These are phyloP conservation scores for Monoplex corrugatus DNA, from an alignment of 2,888 invertebrate genomes.

Conservation along the genomic window DNA sequence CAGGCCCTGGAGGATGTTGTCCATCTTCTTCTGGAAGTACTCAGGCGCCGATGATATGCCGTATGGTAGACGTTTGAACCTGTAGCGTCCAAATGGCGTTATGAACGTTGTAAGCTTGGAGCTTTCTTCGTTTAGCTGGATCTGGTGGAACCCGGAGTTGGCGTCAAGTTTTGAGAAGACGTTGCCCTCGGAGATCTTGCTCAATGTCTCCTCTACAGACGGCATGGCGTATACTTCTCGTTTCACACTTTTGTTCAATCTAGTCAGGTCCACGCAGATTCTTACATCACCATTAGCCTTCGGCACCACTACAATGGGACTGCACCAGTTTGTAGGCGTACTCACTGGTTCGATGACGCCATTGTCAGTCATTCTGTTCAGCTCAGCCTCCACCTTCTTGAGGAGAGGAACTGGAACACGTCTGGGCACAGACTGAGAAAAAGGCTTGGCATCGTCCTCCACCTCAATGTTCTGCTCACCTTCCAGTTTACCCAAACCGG, in stretches of 20 bases:
- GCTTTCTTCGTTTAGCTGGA: constrained; percentile 18
- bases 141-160: not conserved
- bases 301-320: constrained; percentile 11
- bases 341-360: not conserved
- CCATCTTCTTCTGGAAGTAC: constrained; percentile 43
- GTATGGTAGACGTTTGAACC: constrained; percentile 33
- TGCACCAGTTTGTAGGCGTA: not conserved
- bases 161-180: constrained; percentile 22
- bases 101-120: constrained; percentile 45
- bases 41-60: constrained; percentile 42
- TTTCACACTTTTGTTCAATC: not conserved
- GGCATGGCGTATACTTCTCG: not conserved
- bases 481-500: no score
- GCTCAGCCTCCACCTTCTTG: constrained; percentile 17
- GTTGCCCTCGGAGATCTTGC: not conserved
- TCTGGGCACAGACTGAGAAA: not conserved
- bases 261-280: constrained; percentile 15
- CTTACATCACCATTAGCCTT: not conserved
- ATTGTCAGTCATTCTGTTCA: not conserved
- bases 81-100: constrained; percentile 45
- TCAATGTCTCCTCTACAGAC: not conserved
- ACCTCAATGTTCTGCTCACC: not conserved
- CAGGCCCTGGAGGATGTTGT: constrained; percentile 32
- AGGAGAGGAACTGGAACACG: not conserved
- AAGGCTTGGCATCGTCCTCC: not conserved